Evolutionary conservation across 1,140 invertebrate species (phyloP).

Genomic region (Pomacea maculata): DNA sequence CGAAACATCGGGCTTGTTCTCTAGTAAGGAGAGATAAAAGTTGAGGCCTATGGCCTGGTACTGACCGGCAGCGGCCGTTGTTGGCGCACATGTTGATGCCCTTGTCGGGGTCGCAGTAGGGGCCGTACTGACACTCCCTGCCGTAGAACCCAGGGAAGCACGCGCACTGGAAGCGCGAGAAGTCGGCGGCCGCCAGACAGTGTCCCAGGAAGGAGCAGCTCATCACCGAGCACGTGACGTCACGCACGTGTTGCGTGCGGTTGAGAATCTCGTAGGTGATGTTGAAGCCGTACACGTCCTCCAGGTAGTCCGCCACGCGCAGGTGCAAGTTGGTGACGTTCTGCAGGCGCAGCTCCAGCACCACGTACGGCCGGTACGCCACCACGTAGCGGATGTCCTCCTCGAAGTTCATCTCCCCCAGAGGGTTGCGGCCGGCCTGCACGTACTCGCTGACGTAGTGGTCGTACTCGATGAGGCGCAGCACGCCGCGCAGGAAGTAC

Average conservation of each 20-base stretch:
- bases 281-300: conserved; percentile 91
- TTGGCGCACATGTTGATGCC: conserved; percentile 61
- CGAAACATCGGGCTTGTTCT: too few relatives aligned
- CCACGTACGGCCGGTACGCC: conserved; percentile 78
- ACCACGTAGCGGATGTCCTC: conserved; percentile 62
- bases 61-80: conserved; percentile 63
- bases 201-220: conserved; percentile 85
- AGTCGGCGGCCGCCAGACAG: conserved; percentile 78
- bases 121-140: conserved; percentile 63
- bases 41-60: not conserved
- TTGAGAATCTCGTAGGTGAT: conserved; percentile 84
- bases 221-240: conserved; percentile 77
- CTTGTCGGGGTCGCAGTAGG: conserved; percentile 61
- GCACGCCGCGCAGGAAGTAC: conserved; percentile 81
- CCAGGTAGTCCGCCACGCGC: conserved; percentile 79
- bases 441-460: conserved; percentile 44
- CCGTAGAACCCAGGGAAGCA: conserved; percentile 65
- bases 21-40: too few relatives aligned
- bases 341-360: conserved; percentile 78
- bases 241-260: conserved; percentile 65
- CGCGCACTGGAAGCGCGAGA: conserved; percentile 67
- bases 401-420: conserved; percentile 63
- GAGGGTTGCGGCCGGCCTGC: conserved; percentile 47
- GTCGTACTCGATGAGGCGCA: conserved; percentile 84
- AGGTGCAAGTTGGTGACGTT: conserved; percentile 83